Evolutionary conservation across 2,888 invertebrate genomes (phyloP).

Genomic region (Thecocarcelia acutangulata): DNA sequence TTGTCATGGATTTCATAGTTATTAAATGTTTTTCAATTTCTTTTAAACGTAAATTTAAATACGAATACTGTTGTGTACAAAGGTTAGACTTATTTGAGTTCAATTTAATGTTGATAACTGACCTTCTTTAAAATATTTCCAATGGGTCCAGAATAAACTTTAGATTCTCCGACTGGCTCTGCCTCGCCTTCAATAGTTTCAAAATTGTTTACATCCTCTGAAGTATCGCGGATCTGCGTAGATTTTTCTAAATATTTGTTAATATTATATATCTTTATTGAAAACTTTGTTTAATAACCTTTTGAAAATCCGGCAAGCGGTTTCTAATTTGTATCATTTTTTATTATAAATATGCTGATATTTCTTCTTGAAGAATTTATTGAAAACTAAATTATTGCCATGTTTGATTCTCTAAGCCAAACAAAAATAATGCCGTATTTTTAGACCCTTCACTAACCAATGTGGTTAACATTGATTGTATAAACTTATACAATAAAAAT

Average conservation of each 20-base stretch:
- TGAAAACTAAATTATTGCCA: slow-evolving; percentile 5
- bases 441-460: no score
- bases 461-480: no score
- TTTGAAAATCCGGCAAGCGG: slow-evolving; percentile 24
- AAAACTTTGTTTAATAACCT: slow-evolving; percentile 2
- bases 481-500: no score
- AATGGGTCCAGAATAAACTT: slow-evolving; percentile 6
- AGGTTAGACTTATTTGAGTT: not conserved
- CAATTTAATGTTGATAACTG: not conserved
- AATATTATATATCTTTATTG: not conserved
- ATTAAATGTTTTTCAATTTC: slow-evolving; percentile 21
- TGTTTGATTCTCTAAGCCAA: no score
- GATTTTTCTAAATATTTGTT: not conserved
- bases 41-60: not conserved
- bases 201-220: not conserved
- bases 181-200: not conserved
- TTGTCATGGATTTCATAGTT: slow-evolving; percentile 28
- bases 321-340: slow-evolving; percentile 41
- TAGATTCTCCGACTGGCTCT: not conserved
- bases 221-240: not conserved
- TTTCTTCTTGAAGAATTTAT: not conserved
- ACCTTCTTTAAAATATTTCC: slow-evolving; percentile 45
- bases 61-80: slow-evolving; percentile 12
- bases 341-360: not conserved
- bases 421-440: no score